A percentile compares a stretch with the other conserved stretches of the same genome.
Evolutionary conservation across 2,888 invertebrate genomes (phyloP).

Genomic region (Ophioninae sp.): DNA sequence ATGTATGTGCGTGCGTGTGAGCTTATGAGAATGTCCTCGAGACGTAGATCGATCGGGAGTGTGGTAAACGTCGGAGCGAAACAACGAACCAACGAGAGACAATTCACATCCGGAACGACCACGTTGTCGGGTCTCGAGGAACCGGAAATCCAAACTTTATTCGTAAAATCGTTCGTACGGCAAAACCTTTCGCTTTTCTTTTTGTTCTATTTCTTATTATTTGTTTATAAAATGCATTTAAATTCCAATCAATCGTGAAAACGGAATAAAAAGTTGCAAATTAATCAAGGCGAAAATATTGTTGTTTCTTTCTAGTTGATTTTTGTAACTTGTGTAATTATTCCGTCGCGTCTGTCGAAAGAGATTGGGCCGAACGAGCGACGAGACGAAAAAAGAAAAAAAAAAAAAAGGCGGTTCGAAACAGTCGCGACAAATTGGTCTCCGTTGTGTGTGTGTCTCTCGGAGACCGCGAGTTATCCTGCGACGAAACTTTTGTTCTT

Average conservation of each 20-base stretch:
- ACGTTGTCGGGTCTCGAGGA: background rate
- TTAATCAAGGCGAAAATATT: background rate
- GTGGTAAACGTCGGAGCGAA: constrained; percentile 57
- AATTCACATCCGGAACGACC: constrained; percentile 10
- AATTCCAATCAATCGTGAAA: background rate
- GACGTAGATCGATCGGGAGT: constrained; percentile 59
- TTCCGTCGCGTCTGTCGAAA: background rate
- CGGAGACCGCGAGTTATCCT: background rate
- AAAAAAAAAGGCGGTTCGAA: background rate
- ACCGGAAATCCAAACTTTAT: background rate
- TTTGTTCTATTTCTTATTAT: background rate
- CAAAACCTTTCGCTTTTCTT: background rate
- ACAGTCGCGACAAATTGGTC: background rate
- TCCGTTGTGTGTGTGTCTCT: background rate
- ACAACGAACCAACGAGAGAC: background rate
- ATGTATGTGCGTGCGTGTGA: constrained; percentile 56
- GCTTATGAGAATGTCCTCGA: constrained; percentile 60
- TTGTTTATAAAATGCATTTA: background rate
- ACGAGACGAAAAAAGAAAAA: background rate
- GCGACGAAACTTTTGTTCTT: background rate
- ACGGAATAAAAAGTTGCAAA: background rate
- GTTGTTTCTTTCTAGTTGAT: background rate
- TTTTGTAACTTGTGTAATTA: background rate
- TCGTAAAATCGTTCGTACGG: background rate
- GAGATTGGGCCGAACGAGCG: background rate